Evolutionary conservation across 2,113 vertebrate species (phyloP).

Genomic region (Ptychochromis oligacanthus): DNA sequence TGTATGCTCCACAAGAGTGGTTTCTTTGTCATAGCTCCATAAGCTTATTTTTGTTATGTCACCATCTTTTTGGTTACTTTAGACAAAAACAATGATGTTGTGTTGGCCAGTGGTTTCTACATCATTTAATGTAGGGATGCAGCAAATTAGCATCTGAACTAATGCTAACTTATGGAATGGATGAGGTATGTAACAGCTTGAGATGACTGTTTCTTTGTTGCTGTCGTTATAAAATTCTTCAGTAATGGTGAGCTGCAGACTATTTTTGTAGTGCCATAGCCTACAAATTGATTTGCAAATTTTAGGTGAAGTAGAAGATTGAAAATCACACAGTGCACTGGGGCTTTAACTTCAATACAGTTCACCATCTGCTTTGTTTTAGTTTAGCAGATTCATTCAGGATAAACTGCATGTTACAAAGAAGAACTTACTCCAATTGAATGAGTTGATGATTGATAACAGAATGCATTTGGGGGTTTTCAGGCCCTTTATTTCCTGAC

Average conservation of each 20-base stretch:
- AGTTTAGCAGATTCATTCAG: background rate
- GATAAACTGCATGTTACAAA: constrained; percentile 27
- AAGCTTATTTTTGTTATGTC: constrained; percentile 16
- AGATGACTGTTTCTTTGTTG: background rate
- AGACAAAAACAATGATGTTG: background rate
- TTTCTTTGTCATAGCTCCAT: background rate
- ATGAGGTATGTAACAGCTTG: background rate
- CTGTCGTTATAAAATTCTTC: background rate
- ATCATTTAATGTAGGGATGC: background rate
- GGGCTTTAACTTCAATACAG: background rate
- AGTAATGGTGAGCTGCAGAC: background rate
- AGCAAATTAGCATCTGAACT: background rate
- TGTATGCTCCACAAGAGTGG: background rate
- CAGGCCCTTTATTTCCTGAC: background rate
- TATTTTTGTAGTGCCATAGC: background rate
- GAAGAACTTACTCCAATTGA: background rate
- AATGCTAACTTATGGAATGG: background rate
- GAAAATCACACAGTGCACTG: constrained; percentile 20
- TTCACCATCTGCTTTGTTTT: background rate
- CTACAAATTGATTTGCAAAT: background rate
- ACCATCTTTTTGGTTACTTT: background rate
- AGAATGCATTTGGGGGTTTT: background rate
- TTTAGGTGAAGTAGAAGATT: background rate
- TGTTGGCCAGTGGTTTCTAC: background rate
- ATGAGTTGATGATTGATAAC: background rate